Base-by-base conservation (phyloP, 2,888 invertebrate species). In the Sminthurinus aureus region DNA sequence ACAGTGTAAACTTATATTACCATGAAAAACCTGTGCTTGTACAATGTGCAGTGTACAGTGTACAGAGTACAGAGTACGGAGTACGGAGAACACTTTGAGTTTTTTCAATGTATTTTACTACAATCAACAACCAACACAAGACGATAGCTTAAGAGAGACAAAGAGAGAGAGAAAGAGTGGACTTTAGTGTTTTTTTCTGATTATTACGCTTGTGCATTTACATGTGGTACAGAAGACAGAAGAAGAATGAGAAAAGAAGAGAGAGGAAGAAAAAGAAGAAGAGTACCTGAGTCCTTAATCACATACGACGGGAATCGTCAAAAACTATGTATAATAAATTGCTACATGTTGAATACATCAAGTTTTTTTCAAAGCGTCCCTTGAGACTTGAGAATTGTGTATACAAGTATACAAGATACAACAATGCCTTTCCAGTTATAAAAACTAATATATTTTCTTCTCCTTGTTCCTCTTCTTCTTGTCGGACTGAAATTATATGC, bases 331-430 rank as follows among this genome's bases (percentile, higher is more conserved):
- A 71, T 71, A 71, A 71, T 71, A 71, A 71, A 71, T 71, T 71
- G 71, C 12, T 71, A 71, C 26, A 71, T 71, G 71, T 71, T 71
- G 71, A 71, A 71, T 71, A 71, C 71, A 71, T 71, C 71, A 71
- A 67, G 67, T 71, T 26, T 71, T 71, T 71, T 13, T 71, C 26
- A 24, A 58, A 69, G 69, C 18, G 64, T 64, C 64, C 64, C n/a
- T 64, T 15, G 64, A 69, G 22, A 69, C 1, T 22, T n/a, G 69
- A 3, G 69, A 9, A 20, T 1, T 15, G n/a, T 11, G 18, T 13
- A 58, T 2, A n/a, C n/a, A n/a, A 9, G 58, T 15, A 11, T 15
- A 58, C 13, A 9, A 15, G 2, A 9, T 58, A 58, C 58, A 58
- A 58, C 58, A 58, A 58, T 58, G 58, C 58, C 58, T 58, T 2